These are phyloP conservation scores for Talpa occidentalis DNA, from an alignment of 2,113 vertebrate genomes.

Conservation along the genomic window DNA sequence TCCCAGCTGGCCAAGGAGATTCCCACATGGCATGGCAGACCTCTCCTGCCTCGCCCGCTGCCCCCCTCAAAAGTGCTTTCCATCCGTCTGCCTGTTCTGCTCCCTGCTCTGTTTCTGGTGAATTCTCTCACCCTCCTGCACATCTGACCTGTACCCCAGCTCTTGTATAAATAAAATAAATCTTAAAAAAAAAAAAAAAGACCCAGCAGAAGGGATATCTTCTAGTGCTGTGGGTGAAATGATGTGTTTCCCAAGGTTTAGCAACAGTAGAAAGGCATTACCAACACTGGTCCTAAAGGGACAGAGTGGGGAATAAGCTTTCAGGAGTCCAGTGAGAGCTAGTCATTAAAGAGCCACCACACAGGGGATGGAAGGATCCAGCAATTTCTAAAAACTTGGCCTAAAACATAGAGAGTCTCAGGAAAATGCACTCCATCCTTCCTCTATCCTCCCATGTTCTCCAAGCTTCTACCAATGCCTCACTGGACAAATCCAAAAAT, in stretches of 20 bases:
- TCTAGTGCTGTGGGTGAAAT: fast-evolving
- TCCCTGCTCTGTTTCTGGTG: too few relatives aligned
- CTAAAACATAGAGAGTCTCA: background rate
- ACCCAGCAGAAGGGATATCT: background rate
- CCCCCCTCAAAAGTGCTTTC: too few relatives aligned
- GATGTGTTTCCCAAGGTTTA: background rate
- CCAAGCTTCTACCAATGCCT: background rate
- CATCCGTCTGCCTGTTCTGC: too few relatives aligned
- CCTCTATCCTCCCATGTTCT: background rate
- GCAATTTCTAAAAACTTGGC: background rate
- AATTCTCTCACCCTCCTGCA: too few relatives aligned
- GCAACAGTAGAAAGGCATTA: background rate
- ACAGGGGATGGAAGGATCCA: background rate
- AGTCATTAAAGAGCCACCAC: background rate
- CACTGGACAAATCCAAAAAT: background rate
- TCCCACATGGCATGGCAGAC: too few relatives aligned
- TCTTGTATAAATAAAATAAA: too few relatives aligned
- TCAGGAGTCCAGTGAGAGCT: background rate
- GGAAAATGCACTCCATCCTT: background rate
- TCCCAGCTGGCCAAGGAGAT: too few relatives aligned
- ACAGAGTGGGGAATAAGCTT: background rate
- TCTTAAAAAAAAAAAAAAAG: too few relatives aligned
- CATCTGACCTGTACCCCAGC: too few relatives aligned
- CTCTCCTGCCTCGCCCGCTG: too few relatives aligned
- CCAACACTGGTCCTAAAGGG: background rate